Evolutionary conservation across 2,888 invertebrate genomes (phyloP).

Genomic region (Keiferia lycopersicella): DNA sequence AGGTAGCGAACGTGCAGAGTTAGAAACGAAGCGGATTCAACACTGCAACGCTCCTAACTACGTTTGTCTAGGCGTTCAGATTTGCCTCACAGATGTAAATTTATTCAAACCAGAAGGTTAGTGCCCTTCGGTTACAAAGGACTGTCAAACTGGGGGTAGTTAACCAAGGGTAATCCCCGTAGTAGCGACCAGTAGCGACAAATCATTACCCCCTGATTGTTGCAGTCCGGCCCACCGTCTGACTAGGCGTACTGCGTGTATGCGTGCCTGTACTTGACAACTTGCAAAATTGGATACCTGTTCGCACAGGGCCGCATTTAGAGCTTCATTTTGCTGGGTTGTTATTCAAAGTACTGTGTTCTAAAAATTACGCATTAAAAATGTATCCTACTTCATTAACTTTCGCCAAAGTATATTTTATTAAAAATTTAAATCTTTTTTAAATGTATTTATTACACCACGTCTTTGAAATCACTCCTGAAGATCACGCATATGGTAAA

Average conservation of each 20-base stretch:
- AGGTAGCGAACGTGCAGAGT: conserved; percentile 1
- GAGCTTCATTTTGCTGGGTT: background rate
- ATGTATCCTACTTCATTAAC: too few species aligned
- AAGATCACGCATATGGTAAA: too few species aligned
- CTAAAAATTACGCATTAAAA: too few species aligned
- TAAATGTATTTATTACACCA: too few species aligned
- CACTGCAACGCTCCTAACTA: conserved; percentile 10
- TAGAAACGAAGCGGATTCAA: background rate
- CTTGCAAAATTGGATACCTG: conserved; percentile 62
- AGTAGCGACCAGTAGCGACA: conserved; percentile 32
- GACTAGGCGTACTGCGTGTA: conserved; percentile 28
- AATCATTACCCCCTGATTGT: conserved; percentile 36
- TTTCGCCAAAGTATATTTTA: too few species aligned
- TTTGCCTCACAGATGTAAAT: conserved; percentile 17
- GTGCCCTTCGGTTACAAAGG: conserved; percentile 19
- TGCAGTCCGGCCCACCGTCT: conserved; percentile 27
- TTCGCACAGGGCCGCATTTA: conserved; percentile 18
- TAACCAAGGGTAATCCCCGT: conserved; percentile 28
- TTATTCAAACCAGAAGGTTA: conserved; percentile 14
- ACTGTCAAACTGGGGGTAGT: conserved; percentile 12
- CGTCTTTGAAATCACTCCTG: too few species aligned
- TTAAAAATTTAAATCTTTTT: too few species aligned
- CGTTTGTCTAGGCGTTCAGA: conserved; percentile 1
- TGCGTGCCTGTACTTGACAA: conserved; percentile 59
- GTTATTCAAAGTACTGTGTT: too few species aligned